Evolutionary conservation across 2,113 vertebrate species (phyloP), one percentile per base, ranked within the genome.

Genomic region (Malurus melanocephalus): DNA sequence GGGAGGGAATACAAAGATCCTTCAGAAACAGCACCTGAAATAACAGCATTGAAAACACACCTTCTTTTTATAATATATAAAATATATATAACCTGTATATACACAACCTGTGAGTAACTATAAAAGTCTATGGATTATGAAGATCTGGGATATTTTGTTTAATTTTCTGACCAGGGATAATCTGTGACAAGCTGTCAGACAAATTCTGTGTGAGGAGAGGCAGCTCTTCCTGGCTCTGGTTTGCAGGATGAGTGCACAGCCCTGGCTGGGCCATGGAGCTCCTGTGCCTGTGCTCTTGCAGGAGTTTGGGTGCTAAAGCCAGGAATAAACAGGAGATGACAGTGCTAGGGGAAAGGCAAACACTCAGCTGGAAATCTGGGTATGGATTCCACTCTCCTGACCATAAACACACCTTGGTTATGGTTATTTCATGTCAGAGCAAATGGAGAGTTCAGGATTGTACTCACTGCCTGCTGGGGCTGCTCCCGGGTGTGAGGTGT

Each of bases 21-120:
- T 82, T 79, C 86, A 69, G 84, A 35, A 84, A 64, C 16, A 30
- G 85, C 64, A 81, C 59, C 97, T 97, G 93, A 94, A 85, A 43
- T n/a, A 81, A 77, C 13, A 73, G 9, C 26, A 55, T 3, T 68
- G 69, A 77, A 80, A 33, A 74, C 16, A 62, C 55, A 42, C 17
- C 22, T 65, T 40, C 10, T 48, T 76, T 53, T 46, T 60, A 5
- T 27, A 48, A 64, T 21, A 55, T 3, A 33, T 33, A 33, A 33
- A 33, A 33, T 33, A 33, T 33, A 33, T 33, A 33, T 33, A 33
- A 33, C 33, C 33, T 33, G 33, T 33, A 33, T 33, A 33, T 33
- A 33, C 27, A 40, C 24, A 45, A 43, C 18, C 59, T 22, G 38
- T n/a, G 38, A 51, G 26, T 65, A 64, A 46, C 17, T 17, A 27